Base-by-base conservation (phyloP, 1,140 invertebrate genomes). In the Heliconius eleuchia region DNA sequence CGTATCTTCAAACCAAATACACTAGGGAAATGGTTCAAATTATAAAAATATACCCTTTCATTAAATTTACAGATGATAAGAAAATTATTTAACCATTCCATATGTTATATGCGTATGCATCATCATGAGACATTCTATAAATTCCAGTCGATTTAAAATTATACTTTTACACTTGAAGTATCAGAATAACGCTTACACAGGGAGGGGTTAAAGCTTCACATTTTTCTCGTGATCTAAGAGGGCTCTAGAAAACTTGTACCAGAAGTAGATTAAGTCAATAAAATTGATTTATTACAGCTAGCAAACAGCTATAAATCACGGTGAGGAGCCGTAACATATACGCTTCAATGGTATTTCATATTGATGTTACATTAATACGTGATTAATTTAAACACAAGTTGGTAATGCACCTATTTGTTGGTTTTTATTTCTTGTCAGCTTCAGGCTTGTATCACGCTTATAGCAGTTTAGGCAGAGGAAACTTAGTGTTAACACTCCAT, bases 261-360 rank as follows among this genome's bases (percentile, higher is more conserved):
- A 80, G 73, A 75, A 66, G 73, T 77, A 74, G 74, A 77, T 77
- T 86, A 84, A 89, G 87, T 89, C 87, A 89, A 89, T 87, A 88
- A 78, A 85, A 85, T 80, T 90, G 89, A 91, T 91, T 92, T 91
- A 92, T 91, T 88, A 87, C 83, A 74, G 78, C 81, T 80, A 81
- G 76, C 87, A 91, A 91, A 90, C 86, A 89, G 84, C 84, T 85
- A 92, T 92, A 92, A 91, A 92, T 92, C 89, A 92, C 80, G 81
- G 71, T 73, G 78, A 82, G 80, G 76, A 79, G 80, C 81, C 55
- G 52, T 77, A 66, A 73, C 77, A 76, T 83, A 77, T 81, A 79
- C 81, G 79, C 77, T 84, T 77, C 60, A 30, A 66, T 66, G 27
- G 27, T 66, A 18, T 30, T 30, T 66, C 30, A 66, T 66, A 13